Evolutionary conservation across 2,888 invertebrate species (phyloP).

Genomic region (Eristalinus sepulchralis): DNA sequence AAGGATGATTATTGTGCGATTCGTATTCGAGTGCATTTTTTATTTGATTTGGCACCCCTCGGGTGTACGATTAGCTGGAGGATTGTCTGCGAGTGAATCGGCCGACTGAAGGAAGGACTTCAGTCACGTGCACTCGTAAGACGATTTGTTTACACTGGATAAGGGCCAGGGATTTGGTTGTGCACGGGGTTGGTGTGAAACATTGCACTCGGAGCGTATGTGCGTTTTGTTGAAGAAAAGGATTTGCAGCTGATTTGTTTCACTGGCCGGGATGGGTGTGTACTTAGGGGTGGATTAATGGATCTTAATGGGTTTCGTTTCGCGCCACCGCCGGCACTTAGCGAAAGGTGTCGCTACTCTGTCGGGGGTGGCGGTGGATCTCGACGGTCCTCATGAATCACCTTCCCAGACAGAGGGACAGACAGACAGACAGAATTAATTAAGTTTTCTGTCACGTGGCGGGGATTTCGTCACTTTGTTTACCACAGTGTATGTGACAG

Average conservation of each 20-base stretch:
- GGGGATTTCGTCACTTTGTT: constrained; percentile 70
- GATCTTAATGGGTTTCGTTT: constrained; percentile 64
- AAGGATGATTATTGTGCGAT: constrained; percentile 72
- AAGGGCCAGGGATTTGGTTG: constrained; percentile 48
- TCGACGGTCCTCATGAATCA: constrained; percentile 23
- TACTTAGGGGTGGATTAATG: constrained; percentile 70
- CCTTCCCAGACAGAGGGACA: constrained; percentile 53
- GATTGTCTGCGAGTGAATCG: constrained; percentile 14
- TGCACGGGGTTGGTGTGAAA: constrained; percentile 78
- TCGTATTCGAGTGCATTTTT: constrained; percentile 63
- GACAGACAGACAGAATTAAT: constrained; percentile 67
- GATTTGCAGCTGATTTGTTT: constrained; percentile 70
- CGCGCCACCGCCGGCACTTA: constrained; percentile 58
- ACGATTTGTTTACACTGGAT: constrained; percentile 71
- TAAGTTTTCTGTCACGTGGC: constrained; percentile 70
- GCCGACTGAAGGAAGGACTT: constrained; percentile 43
- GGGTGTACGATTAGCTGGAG: constrained; percentile 50
- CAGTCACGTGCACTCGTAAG: constrained; percentile 69
- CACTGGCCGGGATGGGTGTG: constrained; percentile 41
- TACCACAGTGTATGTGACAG: constrained; percentile 67
- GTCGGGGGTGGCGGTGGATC: background rate
- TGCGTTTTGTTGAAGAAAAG: constrained; percentile 68
- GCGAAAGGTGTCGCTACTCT: constrained; percentile 45
- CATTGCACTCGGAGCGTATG: constrained; percentile 77
- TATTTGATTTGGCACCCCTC: constrained; percentile 54